A percentile compares a stretch with the other conserved stretches of the same genome.
Evolutionary conservation across 2,797 vertebrate species (phyloP).

Genomic region (Sciurus vulgaris): DNA sequence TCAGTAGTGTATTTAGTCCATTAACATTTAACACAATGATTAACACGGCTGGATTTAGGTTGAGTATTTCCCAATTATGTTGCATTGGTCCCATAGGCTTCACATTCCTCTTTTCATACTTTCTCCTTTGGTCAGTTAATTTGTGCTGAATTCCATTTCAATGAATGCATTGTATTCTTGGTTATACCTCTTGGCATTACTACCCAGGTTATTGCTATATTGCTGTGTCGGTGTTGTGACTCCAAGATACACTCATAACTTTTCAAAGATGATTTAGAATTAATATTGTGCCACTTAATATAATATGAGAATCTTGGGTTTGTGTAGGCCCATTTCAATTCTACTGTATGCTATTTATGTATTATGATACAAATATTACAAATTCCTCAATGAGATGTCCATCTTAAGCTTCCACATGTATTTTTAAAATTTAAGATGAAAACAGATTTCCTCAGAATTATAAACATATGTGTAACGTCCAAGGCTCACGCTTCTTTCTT

Average conservation of each 20-base stretch:
- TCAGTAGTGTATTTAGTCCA: neutral
- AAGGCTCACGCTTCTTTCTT: neutral
- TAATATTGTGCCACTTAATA: neutral
- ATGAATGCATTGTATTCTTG: neutral
- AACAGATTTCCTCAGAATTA: neutral
- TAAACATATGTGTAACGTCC: neutral
- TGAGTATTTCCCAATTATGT: neutral
- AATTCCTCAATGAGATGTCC: neutral
- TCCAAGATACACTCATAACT: too few species aligned
- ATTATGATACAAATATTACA: neutral
- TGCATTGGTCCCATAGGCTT: neutral
- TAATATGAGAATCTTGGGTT: neutral
- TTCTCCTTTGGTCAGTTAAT: neutral
- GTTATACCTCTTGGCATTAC: neutral
- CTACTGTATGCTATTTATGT: neutral
- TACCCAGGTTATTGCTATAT: accelerated
- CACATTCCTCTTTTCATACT: neutral
- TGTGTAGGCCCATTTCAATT: neutral
- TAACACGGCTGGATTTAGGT: neutral
- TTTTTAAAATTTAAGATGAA: neutral
- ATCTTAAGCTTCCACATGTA: neutral
- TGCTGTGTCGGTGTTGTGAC: neutral
- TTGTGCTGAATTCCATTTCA: neutral
- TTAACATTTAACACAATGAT: neutral
- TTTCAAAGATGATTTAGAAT: neutral